Conservation (phyloP, 2,113 vertebrate species). For the Hemiscyllium ocellatum region DNA sequence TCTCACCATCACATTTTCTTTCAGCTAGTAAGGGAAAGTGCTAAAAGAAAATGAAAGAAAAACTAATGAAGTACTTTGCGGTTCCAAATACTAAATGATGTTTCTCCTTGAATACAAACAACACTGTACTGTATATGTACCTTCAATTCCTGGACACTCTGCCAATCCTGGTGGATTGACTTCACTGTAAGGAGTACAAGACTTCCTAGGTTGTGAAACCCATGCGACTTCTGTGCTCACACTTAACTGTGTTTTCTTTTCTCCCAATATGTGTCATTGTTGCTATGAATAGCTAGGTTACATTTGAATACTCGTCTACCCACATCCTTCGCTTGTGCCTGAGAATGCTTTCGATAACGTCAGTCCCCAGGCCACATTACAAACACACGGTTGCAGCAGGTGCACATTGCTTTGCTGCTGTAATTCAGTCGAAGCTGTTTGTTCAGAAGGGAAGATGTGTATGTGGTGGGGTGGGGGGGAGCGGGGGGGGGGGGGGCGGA, state of each 20-base stretch:
- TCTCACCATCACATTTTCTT: background rate
- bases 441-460: background rate
- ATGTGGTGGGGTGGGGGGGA: background rate
- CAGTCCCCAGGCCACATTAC: conserved; percentile 8
- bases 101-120: background rate
- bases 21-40: background rate
- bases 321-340: conserved; percentile 21
- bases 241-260: background rate
- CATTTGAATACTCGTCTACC: background rate
- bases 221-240: background rate
- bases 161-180: background rate
- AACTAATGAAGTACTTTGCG: background rate
- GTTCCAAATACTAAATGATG: background rate
- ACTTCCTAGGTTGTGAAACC: background rate
- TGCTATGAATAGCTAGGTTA: conserved; percentile 20
- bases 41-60: background rate
- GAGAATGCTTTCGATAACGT: conserved; percentile 31
- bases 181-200: background rate
- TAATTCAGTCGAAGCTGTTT: background rate
- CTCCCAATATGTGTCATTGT: background rate
- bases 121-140: background rate
- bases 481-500: too few relatives aligned
- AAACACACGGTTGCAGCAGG: conserved; percentile 26
- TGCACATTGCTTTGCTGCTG: conserved; percentile 8
- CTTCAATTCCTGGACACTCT: background rate